Percentiles rank a stretch among this genome's conserved stretches.
Evolutionary conservation across 2,797 vertebrate species (phyloP).

Genomic region (Hippocampus kuda): DNA sequence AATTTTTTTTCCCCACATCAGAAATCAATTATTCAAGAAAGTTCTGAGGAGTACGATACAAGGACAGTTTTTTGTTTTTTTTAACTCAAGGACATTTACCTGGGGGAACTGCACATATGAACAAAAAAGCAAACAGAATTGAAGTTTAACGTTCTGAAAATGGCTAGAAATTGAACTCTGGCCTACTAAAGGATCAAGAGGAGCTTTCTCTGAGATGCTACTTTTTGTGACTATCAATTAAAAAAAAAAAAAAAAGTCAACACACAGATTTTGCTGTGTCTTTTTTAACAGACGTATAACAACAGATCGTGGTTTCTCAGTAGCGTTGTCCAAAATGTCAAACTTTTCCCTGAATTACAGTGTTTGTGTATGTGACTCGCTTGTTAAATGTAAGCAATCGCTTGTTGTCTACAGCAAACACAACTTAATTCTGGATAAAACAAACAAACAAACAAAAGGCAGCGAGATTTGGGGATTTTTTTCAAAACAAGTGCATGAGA

Average conservation of each 20-base stretch:
- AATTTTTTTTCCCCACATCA: not conserved
- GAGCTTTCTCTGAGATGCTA: not conserved
- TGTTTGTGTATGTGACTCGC: constrained; percentile 43
- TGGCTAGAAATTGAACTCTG: not conserved
- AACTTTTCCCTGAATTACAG: constrained; percentile 28
- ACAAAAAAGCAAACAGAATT: not conserved
- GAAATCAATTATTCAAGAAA: not conserved
- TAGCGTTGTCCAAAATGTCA: constrained; percentile 19
- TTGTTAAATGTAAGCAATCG: constrained; percentile 33
- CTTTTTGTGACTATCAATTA: not conserved
- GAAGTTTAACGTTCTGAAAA: not conserved
- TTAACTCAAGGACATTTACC: not conserved
- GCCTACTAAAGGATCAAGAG: not conserved
- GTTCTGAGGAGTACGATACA: not conserved
- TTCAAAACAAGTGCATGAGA: constrained; percentile 44
- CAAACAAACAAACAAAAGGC: constrained; percentile 32
- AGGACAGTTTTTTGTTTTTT: not conserved
- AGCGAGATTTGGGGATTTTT: constrained; percentile 39
- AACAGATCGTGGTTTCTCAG: not conserved
- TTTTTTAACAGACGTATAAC: not conserved
- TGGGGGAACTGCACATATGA: not conserved
- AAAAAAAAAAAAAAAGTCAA: not conserved
- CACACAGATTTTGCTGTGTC: not conserved
- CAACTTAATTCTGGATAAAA: constrained; percentile 60
- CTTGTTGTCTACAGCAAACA: constrained; percentile 36